Percentiles rank a stretch among this genome's conserved stretches.
Conservation (phyloP, 2,888 invertebrate species). For the Latrodectus hesperus region DNA sequence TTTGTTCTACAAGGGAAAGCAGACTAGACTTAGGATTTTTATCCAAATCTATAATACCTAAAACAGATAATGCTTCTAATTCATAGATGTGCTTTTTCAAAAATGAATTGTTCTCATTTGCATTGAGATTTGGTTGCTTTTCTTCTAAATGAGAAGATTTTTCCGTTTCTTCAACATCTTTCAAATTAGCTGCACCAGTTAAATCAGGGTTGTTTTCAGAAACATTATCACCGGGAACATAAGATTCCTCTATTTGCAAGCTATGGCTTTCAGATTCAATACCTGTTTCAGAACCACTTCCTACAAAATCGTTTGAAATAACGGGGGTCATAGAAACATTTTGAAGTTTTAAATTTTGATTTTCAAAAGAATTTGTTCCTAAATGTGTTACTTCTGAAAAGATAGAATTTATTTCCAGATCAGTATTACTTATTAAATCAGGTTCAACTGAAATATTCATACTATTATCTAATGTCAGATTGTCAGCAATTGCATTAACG, state of each 20-base stretch:
- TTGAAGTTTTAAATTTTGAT: too few relatives aligned
- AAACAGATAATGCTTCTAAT: slow-evolving; percentile 43
- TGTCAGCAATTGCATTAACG: too few relatives aligned
- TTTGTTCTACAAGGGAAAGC: background rate
- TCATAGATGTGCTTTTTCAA: background rate
- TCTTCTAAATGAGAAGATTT: slow-evolving; percentile 3
- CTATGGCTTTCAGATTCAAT: background rate
- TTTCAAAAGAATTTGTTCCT: too few relatives aligned
- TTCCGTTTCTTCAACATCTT: background rate
- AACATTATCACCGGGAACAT: background rate
- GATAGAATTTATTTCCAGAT: too few relatives aligned
- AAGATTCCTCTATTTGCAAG: background rate
- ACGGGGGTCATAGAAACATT: too few relatives aligned
- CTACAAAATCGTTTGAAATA: too few relatives aligned
- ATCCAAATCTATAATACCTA: slow-evolving; percentile 37
- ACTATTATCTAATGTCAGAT: too few relatives aligned
- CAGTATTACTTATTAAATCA: too few relatives aligned
- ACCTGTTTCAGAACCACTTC: background rate
- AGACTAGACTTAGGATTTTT: slow-evolving; percentile 25
- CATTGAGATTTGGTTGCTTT: background rate
- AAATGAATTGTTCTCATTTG: background rate
- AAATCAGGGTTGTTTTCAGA: background rate
- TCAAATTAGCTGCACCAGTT: background rate
- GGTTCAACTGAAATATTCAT: too few relatives aligned
- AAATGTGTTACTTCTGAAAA: too few relatives aligned